Evolutionary conservation across 2,888 invertebrate genomes (phyloP).

Genomic region (Parthenolecanium corni): DNA sequence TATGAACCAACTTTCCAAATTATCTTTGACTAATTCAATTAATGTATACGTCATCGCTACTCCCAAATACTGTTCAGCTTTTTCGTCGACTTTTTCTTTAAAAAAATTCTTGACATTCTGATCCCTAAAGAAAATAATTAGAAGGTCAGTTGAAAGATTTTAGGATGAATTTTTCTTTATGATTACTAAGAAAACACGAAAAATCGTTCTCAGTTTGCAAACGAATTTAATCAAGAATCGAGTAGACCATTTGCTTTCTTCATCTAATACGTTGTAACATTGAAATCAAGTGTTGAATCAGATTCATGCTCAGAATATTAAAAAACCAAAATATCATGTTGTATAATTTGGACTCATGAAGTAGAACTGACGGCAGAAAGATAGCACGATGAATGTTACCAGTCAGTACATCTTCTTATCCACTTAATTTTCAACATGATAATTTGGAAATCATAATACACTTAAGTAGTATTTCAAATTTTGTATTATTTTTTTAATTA

Average conservation of each 20-base stretch:
- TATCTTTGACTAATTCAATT: constrained; percentile 83
- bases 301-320: no score
- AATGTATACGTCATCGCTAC: constrained; percentile 90
- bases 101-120: constrained; percentile 60
- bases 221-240: neutral
- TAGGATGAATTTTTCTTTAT: neutral
- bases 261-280: no score
- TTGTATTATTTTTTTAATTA: no score
- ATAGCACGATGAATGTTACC: no score
- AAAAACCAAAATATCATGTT: no score
- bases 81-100: constrained; percentile 38
- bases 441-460: no score
- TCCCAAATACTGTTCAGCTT: constrained; percentile 73
- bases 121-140: constrained; percentile 34
- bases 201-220: neutral
- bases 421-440: no score
- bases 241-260: neutral
- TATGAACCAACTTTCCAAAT: constrained; percentile 45
- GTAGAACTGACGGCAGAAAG: no score
- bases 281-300: no score
- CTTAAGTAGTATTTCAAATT: no score
- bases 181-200: neutral
- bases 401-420: no score
- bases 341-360: no score
- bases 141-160: neutral